Base-by-base conservation (phyloP, 2,797 vertebrate species). In the Adelosebastes latens region DNA sequence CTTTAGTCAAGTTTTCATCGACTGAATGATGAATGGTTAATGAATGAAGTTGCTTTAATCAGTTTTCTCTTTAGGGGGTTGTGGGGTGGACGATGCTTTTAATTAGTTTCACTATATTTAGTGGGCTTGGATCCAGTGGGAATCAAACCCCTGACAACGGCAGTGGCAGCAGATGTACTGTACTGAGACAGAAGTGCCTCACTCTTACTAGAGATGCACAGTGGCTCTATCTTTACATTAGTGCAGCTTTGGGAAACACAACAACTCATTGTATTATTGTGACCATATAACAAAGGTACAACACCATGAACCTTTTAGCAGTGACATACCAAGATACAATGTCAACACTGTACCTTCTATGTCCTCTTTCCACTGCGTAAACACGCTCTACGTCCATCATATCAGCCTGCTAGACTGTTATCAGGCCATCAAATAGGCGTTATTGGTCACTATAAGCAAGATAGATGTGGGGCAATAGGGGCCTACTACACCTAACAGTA, bases 41-140 rank as follows among this genome's bases (percentile, higher is more conserved):
- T 77, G 69, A 76, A 36, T 39, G 31, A n/a, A 55, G 66, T 24
- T 73, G 32, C 67, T 81, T 73, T 74, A 62, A 49, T 79, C 25
- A 64, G 52, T 68, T 67, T 6, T 74, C 62, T 64, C 39, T 20
- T 58, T 39, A 18, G 12, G 32, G 62, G 59, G 49, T 53, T 53
- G 49, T 22, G n/a, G 49, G 8, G 52, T 8, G 75, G 80, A 78
- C 59, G 18, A n/a, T 75, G 71, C 60, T 36, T 52, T 83, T 91
- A 81, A 92, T 90, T 88, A 85, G 84, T 81, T 81, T 75, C 67
- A 84, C 82, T 86, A 90, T 91, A 86, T 87, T 89, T 87, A 88
- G 83, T 32, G 34, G 2, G 32, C 42, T 56, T 39, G 55, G 61
- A 83, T 53, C 81, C 68, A 27, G 53, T 73, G 81, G 82, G 85